Evolutionary conservation across 2,888 invertebrate genomes (phyloP), one percentile per base, ranked within the genome.

Genomic region (Lasioglossum oenotherae): DNA sequence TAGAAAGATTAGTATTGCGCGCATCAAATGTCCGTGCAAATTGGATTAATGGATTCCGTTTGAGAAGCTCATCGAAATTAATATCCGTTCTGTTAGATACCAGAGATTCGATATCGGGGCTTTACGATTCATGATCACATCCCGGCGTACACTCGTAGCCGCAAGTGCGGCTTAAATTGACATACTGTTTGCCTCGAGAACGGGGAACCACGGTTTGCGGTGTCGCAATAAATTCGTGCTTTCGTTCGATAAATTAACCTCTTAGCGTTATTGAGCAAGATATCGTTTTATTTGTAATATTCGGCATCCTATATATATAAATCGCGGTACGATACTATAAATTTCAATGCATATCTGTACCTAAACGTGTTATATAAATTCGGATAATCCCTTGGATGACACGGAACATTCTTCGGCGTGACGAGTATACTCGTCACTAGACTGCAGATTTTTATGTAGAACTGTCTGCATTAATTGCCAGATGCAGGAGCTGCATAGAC

Each of bases 71-170:
- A 89, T 91, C 91, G 90, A 91, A 92, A 93, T 93, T 93, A 93
- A 92, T 93, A 93, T 93, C 92, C 93, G 93, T 93, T 93, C 89
- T 87, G 93, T 92, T 93, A 91, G 93, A 92, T 92, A 89, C 88
- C 84, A 84, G 90, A 91, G 90, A 92, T 91, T 89, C 92, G 91
- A 92, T 93, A 89, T 81, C 83, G 75, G 71, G 84, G 86, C 90
- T 86, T 88, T 90, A 90, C 87, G 88, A 91, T 92, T 88, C 89
- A 86, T 74, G 89, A 92, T 91, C 84, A 74, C 76, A 90, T 86
- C 82, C 74, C 60, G 81, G 77, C 60, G 81, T 85, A 87, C 81
- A 83, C 71, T 81, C 73, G 73, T 10, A 75, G 80, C 86, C 89
- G 44, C 91, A 87, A 91, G 85, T 89, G 60, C 79, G 78, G 85